A percentile compares a stretch with the other conserved stretches of the same genome.
These are phyloP conservation scores for Echeneis naucrates DNA, from an alignment of 2,797 vertebrate genomes.

Conservation along the genomic window DNA sequence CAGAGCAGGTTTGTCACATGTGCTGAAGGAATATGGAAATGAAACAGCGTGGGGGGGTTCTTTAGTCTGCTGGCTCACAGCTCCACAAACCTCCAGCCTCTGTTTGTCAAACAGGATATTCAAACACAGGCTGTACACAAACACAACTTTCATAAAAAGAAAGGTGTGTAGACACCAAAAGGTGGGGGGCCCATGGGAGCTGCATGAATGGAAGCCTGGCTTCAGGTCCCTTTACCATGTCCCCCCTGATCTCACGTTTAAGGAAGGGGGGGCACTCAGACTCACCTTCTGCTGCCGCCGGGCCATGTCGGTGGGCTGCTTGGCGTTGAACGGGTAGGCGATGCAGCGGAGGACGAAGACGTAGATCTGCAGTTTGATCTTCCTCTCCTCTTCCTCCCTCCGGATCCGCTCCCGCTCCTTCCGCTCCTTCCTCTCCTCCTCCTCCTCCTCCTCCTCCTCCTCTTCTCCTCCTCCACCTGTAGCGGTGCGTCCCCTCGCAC, in stretches of 20 bases:
- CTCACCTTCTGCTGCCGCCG: conserved; percentile 97
- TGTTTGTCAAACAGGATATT: no score
- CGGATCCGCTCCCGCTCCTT: conserved; percentile 76
- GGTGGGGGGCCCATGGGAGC: no score
- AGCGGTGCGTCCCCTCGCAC: conserved; percentile 6
- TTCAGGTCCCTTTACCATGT: background rate
- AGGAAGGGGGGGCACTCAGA: no score
- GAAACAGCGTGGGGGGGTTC: background rate
- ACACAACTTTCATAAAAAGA: no score
- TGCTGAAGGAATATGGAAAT: conserved; percentile 25
- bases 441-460: conserved; percentile 84
- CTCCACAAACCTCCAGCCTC: conserved; percentile 10
- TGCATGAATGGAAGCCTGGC: background rate
- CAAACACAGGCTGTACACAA: background rate
- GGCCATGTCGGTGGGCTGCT: conserved; percentile 98
- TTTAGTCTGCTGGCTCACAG: background rate
- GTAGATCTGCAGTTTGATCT: conserved; percentile 91
- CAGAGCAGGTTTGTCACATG: background rate
- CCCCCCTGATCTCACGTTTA: no score
- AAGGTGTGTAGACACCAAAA: no score
- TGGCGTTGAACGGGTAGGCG: conserved; percentile 95
- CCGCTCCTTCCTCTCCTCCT: conserved; percentile 84
- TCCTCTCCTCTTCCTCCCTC: conserved; percentile 87
- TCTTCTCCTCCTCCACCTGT: conserved; percentile 82
- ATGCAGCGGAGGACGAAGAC: conserved; percentile 94